Evolutionary conservation across 1,140 invertebrate species (phyloP).

Genomic region (Zaprionus lachaisei): DNA sequence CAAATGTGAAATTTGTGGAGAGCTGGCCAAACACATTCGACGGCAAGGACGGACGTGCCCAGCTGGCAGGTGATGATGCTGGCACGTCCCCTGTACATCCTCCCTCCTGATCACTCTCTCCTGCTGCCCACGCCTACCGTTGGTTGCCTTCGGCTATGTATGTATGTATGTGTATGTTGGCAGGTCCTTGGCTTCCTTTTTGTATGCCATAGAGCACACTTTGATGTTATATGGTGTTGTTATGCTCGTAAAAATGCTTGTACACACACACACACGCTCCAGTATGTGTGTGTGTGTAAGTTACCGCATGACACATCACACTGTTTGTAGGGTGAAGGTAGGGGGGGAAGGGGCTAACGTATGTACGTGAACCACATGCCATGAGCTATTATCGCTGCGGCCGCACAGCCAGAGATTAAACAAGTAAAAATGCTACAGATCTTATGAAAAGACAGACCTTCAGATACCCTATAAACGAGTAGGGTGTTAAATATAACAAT

Average conservation of each 20-base stretch:
- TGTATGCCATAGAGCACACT: slow-evolving; percentile 62
- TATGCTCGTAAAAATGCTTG: slow-evolving; percentile 76
- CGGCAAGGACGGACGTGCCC: slow-evolving; percentile 30
- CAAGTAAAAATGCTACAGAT: slow-evolving; percentile 15
- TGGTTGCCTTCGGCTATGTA: neutral
- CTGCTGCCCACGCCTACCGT: neutral
- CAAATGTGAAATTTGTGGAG: slow-evolving; percentile 39
- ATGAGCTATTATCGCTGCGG: slow-evolving; percentile 54
- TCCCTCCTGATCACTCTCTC: neutral
- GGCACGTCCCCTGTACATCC: neutral
- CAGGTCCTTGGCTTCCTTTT: slow-evolving; percentile 59
- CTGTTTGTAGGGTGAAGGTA: neutral
- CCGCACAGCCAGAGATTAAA: slow-evolving; percentile 39
- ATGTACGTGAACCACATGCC: slow-evolving; percentile 47
- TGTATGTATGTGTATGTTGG: slow-evolving; percentile 26
- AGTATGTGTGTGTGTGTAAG: slow-evolving; percentile 14
- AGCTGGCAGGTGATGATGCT: slow-evolving; percentile 40
- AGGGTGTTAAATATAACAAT: too few relatives aligned
- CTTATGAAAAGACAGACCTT: neutral
- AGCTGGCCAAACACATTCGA: slow-evolving; percentile 41
- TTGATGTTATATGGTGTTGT: slow-evolving; percentile 77
- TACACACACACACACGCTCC: slow-evolving; percentile 48
- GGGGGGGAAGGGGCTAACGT: neutral
- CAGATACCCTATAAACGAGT: neutral
- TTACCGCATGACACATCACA: slow-evolving; percentile 25